These are phyloP conservation scores for Phalanger gymnotis DNA, from an alignment of 2,797 vertebrate species.

Conservation along the genomic window DNA sequence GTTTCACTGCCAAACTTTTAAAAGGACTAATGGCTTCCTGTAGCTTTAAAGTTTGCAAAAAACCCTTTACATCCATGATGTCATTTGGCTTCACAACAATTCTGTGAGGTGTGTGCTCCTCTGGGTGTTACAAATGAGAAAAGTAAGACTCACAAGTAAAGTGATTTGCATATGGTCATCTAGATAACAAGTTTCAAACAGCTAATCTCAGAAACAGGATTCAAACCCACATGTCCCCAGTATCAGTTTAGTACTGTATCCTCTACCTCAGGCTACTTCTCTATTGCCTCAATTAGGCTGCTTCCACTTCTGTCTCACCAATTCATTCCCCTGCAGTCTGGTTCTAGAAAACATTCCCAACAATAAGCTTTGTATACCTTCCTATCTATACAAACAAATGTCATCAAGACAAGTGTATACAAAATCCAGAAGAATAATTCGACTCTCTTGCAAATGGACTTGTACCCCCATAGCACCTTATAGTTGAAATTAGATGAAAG, in stretches of 20 bases:
- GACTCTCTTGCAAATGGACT: slow-evolving; percentile 1
- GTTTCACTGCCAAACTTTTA: not conserved
- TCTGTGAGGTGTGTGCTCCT: not conserved
- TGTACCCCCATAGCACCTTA: not conserved
- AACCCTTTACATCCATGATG: not conserved
- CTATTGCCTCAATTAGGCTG: not conserved
- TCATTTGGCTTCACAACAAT: not conserved
- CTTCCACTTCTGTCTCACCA: not conserved
- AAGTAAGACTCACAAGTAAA: not conserved
- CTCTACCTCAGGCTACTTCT: not conserved
- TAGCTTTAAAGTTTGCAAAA: not conserved
- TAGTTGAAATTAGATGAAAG: not conserved
- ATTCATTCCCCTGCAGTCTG: not conserved
- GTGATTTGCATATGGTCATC: not conserved
- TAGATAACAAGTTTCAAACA: not conserved
- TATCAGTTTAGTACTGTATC: not conserved
- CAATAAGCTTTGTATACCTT: not conserved
- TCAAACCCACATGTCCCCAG: not conserved
- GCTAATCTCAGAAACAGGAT: not conserved
- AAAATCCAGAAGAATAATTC: not conserved
- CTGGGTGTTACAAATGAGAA: not conserved
- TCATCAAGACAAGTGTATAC: not conserved
- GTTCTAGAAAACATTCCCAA: not conserved
- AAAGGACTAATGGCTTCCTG: not conserved
- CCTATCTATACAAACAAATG: not conserved